Evolutionary conservation across 2,888 invertebrate genomes (phyloP).

Genomic region (Amphimallon solstitiale): DNA sequence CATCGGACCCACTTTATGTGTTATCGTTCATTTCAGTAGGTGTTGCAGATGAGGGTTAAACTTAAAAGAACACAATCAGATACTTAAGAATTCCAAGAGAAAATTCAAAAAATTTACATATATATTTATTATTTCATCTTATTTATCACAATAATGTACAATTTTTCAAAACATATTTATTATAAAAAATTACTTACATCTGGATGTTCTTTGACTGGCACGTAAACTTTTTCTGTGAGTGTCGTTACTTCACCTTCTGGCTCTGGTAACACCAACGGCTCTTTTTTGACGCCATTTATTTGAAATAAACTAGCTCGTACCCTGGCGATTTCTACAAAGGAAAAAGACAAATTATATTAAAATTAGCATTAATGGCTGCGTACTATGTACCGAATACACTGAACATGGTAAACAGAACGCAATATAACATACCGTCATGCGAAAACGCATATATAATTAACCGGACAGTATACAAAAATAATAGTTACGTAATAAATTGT

Average conservation of each 20-base stretch:
- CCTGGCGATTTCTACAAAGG: constrained; percentile 94
- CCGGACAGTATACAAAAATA: not conserved
- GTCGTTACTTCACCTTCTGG: constrained; percentile 90
- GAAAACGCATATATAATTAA: not conserved
- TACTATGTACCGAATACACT: too few species aligned
- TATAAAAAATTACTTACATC: constrained; percentile 81
- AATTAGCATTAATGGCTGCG: not conserved
- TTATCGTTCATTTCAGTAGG: too few species aligned
- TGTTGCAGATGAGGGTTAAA: too few species aligned
- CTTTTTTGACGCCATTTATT: constrained; percentile 96
- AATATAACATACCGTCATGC: not conserved
- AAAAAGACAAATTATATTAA: constrained; percentile 52
- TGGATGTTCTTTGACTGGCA: constrained; percentile 99
- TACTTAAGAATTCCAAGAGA: too few species aligned
- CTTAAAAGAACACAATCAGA: too few species aligned
- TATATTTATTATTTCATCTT: too few species aligned
- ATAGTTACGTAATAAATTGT: too few species aligned
- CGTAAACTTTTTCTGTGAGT: constrained; percentile 98
- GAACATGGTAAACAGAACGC: not conserved
- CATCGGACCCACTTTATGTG: too few species aligned
- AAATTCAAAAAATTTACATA: too few species aligned
- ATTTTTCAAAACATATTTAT: not conserved
- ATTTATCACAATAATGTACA: not conserved
- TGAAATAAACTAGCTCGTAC: constrained; percentile 98
- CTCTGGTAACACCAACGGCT: constrained; percentile 91